A percentile compares a stretch with the other conserved stretches of the same genome.
These are phyloP conservation scores for Unio delphinus DNA, from an alignment of 2,888 invertebrate species.

Conservation along the genomic window DNA sequence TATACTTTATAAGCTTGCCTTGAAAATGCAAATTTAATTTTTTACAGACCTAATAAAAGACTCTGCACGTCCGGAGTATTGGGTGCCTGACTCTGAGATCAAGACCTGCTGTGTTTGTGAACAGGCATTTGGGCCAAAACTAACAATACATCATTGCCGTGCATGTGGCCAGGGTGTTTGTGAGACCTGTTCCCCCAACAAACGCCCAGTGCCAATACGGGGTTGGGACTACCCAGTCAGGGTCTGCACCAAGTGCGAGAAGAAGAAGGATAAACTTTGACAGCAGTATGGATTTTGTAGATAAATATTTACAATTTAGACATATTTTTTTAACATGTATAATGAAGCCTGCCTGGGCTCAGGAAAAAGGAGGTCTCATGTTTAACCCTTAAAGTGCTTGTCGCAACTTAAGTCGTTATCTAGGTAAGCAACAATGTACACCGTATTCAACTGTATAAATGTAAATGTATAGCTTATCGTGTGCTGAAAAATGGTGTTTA, in stretches of 20 bases:
- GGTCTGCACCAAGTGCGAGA: slow-evolving; percentile 71
- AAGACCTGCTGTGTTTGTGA: slow-evolving; percentile 80
- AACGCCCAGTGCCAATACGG: slow-evolving; percentile 70
- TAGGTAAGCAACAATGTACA: too few relatives aligned
- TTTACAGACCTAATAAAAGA: slow-evolving; percentile 77
- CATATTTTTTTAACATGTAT: too few relatives aligned
- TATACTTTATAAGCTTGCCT: background rate
- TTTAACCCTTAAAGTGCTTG: too few relatives aligned
- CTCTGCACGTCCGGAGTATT: slow-evolving; percentile 83
- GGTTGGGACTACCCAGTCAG: slow-evolving; percentile 75
- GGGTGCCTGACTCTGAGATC: slow-evolving; percentile 84
- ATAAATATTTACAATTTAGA: too few relatives aligned
- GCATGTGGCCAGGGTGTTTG: slow-evolving; percentile 83
- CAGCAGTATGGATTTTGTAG: too few relatives aligned
- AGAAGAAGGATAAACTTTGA: slow-evolving; percentile 46
- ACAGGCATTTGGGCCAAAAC: slow-evolving; percentile 74
- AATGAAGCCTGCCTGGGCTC: too few relatives aligned
- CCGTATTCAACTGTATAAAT: too few relatives aligned
- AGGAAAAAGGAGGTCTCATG: too few relatives aligned
- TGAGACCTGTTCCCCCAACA: slow-evolving; percentile 72
- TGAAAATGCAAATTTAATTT: background rate
- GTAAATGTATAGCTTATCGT: too few relatives aligned
- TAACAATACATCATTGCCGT: slow-evolving; percentile 79
- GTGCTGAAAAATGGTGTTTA: too few relatives aligned
- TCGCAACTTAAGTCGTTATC: too few relatives aligned